phyloP scores from a whole-genome alignment of 2,113 vertebrate species.

The Corythaeola cristata region DNA sequence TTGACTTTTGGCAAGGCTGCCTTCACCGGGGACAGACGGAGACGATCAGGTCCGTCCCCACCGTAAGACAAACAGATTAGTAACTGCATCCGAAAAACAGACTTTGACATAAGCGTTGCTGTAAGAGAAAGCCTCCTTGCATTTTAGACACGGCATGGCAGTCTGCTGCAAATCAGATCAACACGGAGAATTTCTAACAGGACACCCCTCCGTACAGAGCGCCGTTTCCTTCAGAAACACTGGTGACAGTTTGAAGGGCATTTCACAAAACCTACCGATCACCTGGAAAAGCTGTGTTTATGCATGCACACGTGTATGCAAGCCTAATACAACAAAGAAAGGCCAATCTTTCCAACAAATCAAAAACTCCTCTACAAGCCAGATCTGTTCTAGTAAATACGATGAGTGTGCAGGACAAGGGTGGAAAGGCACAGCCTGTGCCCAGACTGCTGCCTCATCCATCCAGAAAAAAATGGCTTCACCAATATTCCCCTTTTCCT shows the following conservation, averaged over 20 bases:
- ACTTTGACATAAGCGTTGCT: neutral
- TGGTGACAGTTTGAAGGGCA: neutral
- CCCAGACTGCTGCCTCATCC: neutral
- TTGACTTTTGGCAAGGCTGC: neutral
- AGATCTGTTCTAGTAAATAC: neutral
- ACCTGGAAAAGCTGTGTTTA: neutral
- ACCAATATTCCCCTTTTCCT: neutral
- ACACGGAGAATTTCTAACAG: neutral
- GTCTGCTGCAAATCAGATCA: neutral
- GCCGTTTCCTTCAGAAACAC: neutral
- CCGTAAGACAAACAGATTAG: neutral
- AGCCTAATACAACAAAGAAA: neutral
- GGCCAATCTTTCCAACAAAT: neutral
- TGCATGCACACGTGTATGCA: too few species aligned
- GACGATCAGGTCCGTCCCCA: neutral
- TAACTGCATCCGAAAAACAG: neutral
- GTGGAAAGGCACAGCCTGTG: neutral
- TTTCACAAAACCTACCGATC: neutral
- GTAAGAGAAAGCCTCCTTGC: neutral
- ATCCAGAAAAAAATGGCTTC: accelerated
- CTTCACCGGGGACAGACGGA: neutral
- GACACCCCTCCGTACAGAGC: accelerated
- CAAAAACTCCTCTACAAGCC: neutral
- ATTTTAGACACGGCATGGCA: neutral
- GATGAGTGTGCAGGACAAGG: neutral